phyloP scores from a whole-genome alignment of 2,113 vertebrate genomes.

The Mixornis gularis region DNA sequence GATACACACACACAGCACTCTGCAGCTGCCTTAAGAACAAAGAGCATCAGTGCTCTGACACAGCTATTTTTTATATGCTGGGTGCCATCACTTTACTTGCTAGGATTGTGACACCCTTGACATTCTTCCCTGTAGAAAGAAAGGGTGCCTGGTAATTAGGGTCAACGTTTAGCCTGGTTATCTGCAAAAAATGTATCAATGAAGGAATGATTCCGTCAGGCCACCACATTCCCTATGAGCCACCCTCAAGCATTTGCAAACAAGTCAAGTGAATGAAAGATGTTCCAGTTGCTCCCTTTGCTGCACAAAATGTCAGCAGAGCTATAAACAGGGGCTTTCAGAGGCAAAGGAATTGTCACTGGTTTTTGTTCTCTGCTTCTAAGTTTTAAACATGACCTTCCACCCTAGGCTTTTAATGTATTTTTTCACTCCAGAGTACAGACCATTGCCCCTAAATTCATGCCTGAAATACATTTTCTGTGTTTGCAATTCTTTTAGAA shows the following conservation, averaged over 20 bases:
- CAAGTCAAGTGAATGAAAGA: slow-evolving; percentile 5
- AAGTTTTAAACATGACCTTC: slow-evolving; percentile 32
- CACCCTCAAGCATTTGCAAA: slow-evolving; percentile 13
- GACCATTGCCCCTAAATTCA: background rate
- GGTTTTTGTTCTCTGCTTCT: slow-evolving; percentile 1
- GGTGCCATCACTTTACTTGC: background rate
- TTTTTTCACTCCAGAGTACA: background rate
- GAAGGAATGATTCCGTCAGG: slow-evolving; percentile 12
- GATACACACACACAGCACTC: background rate
- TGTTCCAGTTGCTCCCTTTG: background rate
- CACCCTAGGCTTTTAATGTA: background rate
- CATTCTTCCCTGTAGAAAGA: background rate
- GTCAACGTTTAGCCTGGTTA: slow-evolving; percentile 22
- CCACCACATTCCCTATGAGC: background rate
- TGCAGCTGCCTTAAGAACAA: background rate
- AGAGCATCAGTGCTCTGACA: background rate
- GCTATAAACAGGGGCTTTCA: background rate
- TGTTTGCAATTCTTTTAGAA: slow-evolving; percentile 41
- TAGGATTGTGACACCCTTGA: background rate
- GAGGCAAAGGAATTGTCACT: background rate
- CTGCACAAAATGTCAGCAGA: background rate
- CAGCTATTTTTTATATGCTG: background rate
- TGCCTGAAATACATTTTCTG: background rate
- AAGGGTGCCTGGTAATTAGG: background rate
- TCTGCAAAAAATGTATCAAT: slow-evolving; percentile 35